Base-by-base conservation (phyloP, 1,140 invertebrate genomes). In the Anoplophora glabripennis region DNA sequence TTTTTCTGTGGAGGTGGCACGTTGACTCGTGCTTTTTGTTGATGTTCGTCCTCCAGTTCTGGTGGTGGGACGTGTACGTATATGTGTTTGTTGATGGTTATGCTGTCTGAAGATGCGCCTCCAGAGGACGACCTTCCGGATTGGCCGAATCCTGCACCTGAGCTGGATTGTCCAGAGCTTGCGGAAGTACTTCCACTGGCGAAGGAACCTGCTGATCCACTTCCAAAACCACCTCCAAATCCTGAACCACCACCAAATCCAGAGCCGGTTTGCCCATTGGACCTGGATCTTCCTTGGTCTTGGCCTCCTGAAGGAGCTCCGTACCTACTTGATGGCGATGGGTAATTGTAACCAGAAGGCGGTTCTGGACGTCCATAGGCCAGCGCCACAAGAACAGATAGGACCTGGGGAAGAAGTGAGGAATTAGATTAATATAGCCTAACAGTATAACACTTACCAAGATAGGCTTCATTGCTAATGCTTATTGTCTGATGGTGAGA, bases 331-430 rank as follows among this genome's bases (percentile, higher is more conserved):
- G 55, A 40, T n/a, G 61, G 61, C 18, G 51, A 41, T 10, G 61
- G 55, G 36, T 63, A 63, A 21, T 56, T 63, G 55, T 63, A 63
- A 11, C 61, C 61, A 15, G 52, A 59, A 10, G 54, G 38, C 12
- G 57, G 11, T 49, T 58, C 61, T 0, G 59, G 59, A 8, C 59
- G 59, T 15, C 55, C 61, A 8, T 9, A 10, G 5, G 51, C 36
- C 18, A 51, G 11, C 3, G 45, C 55, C 21, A 53, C 15, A 15
- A 58, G 10, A 8, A 56, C 51, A 21, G 46, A 40, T 10, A 15
- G 15, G 3, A 57, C 21, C 55, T 57, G 53, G 8, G 46, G 46
- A 14, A 42, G 18, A 8, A n/a, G 18, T 15, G 11, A 8, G n/a
- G 8, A 47, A 47, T 28, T 28, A 28, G 5, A 3, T 28, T 28